phyloP scores from a whole-genome alignment of 2,888 invertebrate genomes.

The Sipunculus nudus region DNA sequence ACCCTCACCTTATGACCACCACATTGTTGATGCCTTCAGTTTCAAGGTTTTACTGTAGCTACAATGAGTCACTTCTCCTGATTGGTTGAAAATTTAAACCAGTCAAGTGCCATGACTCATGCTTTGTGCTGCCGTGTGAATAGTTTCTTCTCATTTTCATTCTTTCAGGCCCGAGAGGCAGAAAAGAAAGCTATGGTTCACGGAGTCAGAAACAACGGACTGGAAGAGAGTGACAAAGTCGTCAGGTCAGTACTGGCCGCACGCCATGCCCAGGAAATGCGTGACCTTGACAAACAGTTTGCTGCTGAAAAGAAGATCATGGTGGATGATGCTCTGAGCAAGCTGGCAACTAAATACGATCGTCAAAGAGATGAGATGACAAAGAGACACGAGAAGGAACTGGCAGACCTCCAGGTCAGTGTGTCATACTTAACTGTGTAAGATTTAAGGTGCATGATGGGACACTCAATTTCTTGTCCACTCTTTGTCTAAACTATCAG shows the following conservation, averaged over 20 bases:
- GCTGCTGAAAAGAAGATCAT: constrained; percentile 54
- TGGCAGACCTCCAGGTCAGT: constrained; percentile 51
- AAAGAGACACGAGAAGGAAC: constrained; percentile 51
- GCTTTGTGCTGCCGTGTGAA: too few species aligned
- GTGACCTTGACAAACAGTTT: constrained; percentile 55
- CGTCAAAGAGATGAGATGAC: constrained; percentile 48
- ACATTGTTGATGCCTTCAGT: too few species aligned
- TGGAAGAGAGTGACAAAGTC: constrained; percentile 60
- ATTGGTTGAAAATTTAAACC: too few species aligned
- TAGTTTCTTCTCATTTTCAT: too few species aligned
- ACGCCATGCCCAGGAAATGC: constrained; percentile 57
- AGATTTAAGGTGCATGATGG: too few species aligned
- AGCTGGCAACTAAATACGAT: constrained; percentile 56
- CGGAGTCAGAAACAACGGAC: constrained; percentile 60
- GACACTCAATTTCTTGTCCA: not conserved
- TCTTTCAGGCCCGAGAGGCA: constrained; percentile 50
- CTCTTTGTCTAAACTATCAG: too few species aligned
- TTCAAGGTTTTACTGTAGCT: too few species aligned
- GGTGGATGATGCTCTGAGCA: constrained; percentile 58
- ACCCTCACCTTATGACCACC: too few species aligned
- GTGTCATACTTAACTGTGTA: too few species aligned
- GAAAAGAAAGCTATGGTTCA: constrained; percentile 57
- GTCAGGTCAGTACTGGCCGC: constrained; percentile 57
- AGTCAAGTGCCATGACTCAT: too few species aligned
- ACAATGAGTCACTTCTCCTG: too few species aligned